Evolutionary conservation across 2,113 vertebrate genomes (phyloP).

Genomic region (Pipra filicauda): DNA sequence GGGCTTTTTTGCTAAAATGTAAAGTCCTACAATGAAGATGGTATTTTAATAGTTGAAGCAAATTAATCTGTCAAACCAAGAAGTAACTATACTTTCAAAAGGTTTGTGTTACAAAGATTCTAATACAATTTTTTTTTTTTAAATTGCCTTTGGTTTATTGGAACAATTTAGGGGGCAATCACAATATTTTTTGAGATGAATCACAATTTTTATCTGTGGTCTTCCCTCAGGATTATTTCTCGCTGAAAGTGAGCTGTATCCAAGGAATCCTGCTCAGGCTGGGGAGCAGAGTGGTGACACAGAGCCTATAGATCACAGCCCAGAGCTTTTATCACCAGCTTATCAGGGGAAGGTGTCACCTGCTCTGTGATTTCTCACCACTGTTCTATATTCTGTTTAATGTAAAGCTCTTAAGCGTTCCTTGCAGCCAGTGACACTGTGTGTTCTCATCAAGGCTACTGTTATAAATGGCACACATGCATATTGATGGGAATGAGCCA

Average conservation of each 20-base stretch:
- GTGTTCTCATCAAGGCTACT: slow-evolving; percentile 83
- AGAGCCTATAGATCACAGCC: slow-evolving; percentile 71
- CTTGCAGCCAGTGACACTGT: slow-evolving; percentile 74
- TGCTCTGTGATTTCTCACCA: slow-evolving; percentile 80
- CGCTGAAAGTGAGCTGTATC: slow-evolving; percentile 13
- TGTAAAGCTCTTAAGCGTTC: slow-evolving; percentile 76
- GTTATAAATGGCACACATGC: slow-evolving; percentile 79
- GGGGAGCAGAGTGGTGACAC: background rate
- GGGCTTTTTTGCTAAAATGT: background rate
- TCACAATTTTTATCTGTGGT: background rate
- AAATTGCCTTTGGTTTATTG: background rate
- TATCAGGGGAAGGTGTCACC: slow-evolving; percentile 79
- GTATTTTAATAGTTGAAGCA: background rate
- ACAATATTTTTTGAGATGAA: background rate
- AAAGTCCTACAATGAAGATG: background rate
- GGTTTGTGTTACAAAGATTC: background rate
- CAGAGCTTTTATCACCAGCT: slow-evolving; percentile 74
- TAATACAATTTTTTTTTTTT: background rate
- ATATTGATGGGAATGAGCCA: slow-evolving; percentile 83
- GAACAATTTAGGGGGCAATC: background rate
- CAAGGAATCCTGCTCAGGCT: slow-evolving; percentile 18
- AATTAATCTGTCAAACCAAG: background rate
- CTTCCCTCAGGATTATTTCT: background rate
- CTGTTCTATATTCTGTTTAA: slow-evolving; percentile 72
- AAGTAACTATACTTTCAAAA: background rate